These are phyloP conservation scores for Lutjanus campechanus DNA, from an alignment of 2,797 vertebrate genomes.

Conservation along the genomic window DNA sequence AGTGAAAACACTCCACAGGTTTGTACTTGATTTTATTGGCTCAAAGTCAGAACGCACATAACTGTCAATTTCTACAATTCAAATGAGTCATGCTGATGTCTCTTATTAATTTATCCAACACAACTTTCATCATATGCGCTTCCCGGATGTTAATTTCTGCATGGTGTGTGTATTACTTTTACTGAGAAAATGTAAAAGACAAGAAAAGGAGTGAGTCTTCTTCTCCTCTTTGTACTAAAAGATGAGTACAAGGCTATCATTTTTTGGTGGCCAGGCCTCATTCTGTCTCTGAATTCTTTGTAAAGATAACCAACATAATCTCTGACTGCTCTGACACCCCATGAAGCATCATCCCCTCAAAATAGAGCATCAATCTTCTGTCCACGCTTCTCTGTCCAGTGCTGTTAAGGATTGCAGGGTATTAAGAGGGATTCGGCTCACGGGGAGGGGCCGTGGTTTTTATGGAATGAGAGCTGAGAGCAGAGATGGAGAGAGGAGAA, in stretches of 20 bases:
- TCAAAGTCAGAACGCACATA: neutral
- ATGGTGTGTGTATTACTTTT: neutral
- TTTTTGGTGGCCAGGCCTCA: neutral
- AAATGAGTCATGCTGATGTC: too few species aligned
- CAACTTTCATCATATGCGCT: neutral
- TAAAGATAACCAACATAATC: slow-evolving; percentile 32
- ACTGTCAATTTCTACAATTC: too few species aligned
- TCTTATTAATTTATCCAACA: neutral
- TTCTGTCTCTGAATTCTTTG: slow-evolving; percentile 13
- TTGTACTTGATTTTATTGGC: neutral
- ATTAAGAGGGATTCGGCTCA: slow-evolving; percentile 64
- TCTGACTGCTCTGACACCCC: slow-evolving; percentile 12
- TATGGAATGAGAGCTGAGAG: slow-evolving; percentile 40
- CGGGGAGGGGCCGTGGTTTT: slow-evolving; percentile 51
- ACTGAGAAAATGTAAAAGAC: neutral
- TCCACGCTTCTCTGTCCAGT: slow-evolving; percentile 40
- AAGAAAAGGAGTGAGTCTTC: neutral
- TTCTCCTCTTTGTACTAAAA: slow-evolving; percentile 1
- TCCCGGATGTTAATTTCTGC: neutral
- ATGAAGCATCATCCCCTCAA: slow-evolving; percentile 44
- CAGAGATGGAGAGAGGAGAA: slow-evolving; percentile 42
- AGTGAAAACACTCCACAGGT: too few species aligned
- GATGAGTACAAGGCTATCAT: neutral
- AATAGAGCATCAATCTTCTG: slow-evolving; percentile 54
- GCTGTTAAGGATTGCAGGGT: slow-evolving; percentile 58